Evolutionary conservation across 2,888 invertebrate genomes (phyloP), one percentile per base, ranked within the genome.

Genomic region (Luperina testacea): DNA sequence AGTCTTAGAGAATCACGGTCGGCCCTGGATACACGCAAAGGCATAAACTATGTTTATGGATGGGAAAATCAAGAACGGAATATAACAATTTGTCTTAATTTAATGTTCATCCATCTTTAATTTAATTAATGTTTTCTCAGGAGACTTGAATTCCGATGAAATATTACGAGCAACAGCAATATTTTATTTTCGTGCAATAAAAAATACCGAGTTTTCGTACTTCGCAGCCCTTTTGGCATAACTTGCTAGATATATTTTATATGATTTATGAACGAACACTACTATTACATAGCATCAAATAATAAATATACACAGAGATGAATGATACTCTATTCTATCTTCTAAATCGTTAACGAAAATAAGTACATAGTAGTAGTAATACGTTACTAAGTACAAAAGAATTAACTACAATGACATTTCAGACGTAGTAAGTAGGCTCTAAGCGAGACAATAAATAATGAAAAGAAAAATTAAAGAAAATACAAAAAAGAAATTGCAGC

Each of bases 51-150:
- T 59, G 57, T n/a, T 45, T n/a, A 75, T 59, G 45, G 13, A 24
- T 75, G 32, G 24, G 17, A 13, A 75, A 38, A 75, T 32, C 32
- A 32, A 59, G 13, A 32, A 59, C 45, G 45, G 45, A 32, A 75
- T 32, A 73, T 42, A 75, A n/a, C 24, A 45, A 75, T 75, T 17
- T 4, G 17, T 75, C n/a, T 45, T 32, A 32, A 6, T 20, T 59
- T 32, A 48, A 20, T 76, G n/a, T 76, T 48, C 38, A 48, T 32
- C 48, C 27, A 75, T 45, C 24, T 75, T 75, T 75, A 24, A 75
- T 45, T 32, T 17, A 45, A 57, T 57, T 45, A 32, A 27, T 38
- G 48, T 38, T 38, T 61, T n/a, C 59, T 32, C 45, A 45, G 24
- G n/a, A 45, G 17, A 74, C 24, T 57, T 45, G 13, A 75, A 75